Base-by-base conservation (phyloP, 37 sponge, comb jelly and placozoan genomes). In the Halisarca cf. caerulea region DNA sequence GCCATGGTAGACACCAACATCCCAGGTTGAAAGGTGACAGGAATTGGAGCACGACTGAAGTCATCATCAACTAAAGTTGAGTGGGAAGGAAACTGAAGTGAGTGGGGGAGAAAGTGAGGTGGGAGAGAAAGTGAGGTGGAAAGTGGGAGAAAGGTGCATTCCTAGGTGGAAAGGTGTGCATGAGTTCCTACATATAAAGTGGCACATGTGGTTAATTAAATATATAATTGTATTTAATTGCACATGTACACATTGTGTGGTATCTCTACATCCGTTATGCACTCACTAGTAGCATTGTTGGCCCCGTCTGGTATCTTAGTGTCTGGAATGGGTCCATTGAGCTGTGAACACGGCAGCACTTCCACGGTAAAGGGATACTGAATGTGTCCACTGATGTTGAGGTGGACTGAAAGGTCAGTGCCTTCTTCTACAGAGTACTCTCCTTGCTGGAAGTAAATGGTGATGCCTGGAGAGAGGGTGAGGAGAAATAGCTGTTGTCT, bases 21-120 rank as follows among this genome's bases (percentile, higher is more conserved):
- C 5, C 64, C 64, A 27, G 64, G 64, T 61, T 61, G 64, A 27
- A 61, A 61, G 64, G 64, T 61, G n/a, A 61, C 64, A 61, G 64
- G 30, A 23, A 61, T 15, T 28, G n/a, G 5, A 28, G 64, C 64
- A 61, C 30, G 5, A 27, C 30, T 27, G 30, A 28, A 61, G 64
- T 61, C 64, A 28, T 23, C 64, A 61, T 5, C 64, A 28, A 27
- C 30, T 28, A 23, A 21, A 23, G 5, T 7, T 47, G 51, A n/a
- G n/a, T n/a, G n/a, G n/a, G n/a, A n/a, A n/a, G n/a, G n/a, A n/a
- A n/a, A n/a, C n/a, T n/a, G n/a, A n/a, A n/a, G n/a, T n/a, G n/a
- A n/a, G n/a, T n/a, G n/a, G n/a, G n/a, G n/a, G n/a, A n/a, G n/a
- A n/a, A n/a, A n/a, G n/a, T n/a, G n/a, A n/a, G n/a, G n/a, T n/a